Evolutionary conservation across 2,888 invertebrate genomes (phyloP), one percentile per base, ranked within the genome.

Genomic region (Biston stratarius): DNA sequence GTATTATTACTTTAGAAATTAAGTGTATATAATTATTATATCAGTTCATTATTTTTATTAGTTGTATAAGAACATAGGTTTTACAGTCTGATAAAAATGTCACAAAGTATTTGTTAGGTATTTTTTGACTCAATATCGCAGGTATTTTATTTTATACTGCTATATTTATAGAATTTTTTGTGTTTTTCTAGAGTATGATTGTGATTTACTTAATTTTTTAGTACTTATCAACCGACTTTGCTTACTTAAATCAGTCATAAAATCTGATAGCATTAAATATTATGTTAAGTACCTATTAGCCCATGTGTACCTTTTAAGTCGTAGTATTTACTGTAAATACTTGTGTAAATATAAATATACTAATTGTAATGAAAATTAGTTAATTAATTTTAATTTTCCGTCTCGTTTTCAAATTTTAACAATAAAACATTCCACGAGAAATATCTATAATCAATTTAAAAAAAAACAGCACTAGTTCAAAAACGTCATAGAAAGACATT

Each of bases 1-100:
- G 90, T 92, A 90, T 84, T 86, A 85, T 6, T 85, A 82, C 64
- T 69, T 83, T 85, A 82, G 91, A 89, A 88, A 74, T 89, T 91
- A 91, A 76, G 63, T 70, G 68, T 64, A 67, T 65, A 71, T 69
- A 72, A 69, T 69, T 67, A 63, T 64, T 65, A 51, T 74, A 60
- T 67, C 64, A 65, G 69, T 62, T 61, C 65, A 64, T 64, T 58
- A 69, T 61, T 51, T 51, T 67, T 47, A 38, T 53, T 53, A 10
- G 1, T 15, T 38, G 10, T 14, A n/a, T 44, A 51, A 34, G 12
- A 51, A 34, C 34, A 24, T 8, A 38, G 8, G 2, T 11, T 42
- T 24, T 24, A 42, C 6, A 24, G 0, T 12, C 8, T 33, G 24
- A 3, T 15, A 24, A 40, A 14, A 40, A 11, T 42, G 55, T 55